These are phyloP conservation scores for Mellivora capensis DNA, from an alignment of 2,113 vertebrate genomes.

Conservation along the genomic window DNA sequence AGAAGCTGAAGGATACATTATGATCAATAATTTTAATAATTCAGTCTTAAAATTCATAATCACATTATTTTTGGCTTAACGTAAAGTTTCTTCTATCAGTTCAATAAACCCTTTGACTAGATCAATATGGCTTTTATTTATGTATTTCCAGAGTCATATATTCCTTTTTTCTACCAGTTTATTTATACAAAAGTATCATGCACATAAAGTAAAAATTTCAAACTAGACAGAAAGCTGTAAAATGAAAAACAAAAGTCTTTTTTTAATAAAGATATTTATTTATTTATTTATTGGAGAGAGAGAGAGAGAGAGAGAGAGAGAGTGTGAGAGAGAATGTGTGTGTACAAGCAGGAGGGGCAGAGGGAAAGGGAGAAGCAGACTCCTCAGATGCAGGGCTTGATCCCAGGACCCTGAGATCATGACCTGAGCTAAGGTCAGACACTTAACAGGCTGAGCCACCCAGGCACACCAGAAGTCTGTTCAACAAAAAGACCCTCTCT, in stretches of 20 bases:
- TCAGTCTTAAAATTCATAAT: not conserved
- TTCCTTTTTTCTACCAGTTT: not conserved
- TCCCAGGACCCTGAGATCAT: not conserved
- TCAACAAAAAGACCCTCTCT: not conserved
- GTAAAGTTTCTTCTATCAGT: not conserved
- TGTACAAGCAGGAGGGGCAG: not conserved
- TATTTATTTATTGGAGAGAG: not conserved
- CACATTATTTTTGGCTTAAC: not conserved
- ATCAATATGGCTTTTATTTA: not conserved
- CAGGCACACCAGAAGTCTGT: fast-evolving
- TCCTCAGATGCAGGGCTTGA: not conserved
- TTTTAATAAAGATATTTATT: not conserved
- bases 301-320: not conserved
- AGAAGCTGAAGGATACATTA: not conserved
- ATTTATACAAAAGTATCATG: not conserved
- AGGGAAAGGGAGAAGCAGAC: not conserved
- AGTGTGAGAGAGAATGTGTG: too few species aligned
- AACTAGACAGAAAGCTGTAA: not conserved
- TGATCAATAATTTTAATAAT: not conserved
- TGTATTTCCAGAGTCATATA: not conserved
- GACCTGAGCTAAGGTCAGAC: not conserved
- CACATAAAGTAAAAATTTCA: not conserved
- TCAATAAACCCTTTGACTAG: not conserved
- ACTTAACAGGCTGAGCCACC: not conserved
- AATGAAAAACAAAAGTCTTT: not conserved